Evolutionary conservation across 2,888 invertebrate species (phyloP).

Genomic region (Pyrocoelia pectoralis): DNA sequence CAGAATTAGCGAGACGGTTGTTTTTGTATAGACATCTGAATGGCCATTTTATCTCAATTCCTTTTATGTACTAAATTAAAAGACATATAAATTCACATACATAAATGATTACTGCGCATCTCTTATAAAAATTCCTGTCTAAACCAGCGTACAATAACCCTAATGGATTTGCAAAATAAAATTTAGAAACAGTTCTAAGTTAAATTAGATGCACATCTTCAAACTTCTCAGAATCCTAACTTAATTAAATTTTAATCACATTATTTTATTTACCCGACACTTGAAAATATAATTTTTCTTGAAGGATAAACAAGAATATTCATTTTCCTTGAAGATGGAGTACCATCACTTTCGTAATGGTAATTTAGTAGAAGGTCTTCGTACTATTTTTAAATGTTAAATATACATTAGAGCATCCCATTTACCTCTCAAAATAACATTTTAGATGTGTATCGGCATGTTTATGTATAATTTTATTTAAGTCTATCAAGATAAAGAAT

Average conservation of each 20-base stretch:
- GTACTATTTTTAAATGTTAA: constrained; percentile 1
- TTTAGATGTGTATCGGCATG: background rate
- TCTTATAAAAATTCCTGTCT: background rate
- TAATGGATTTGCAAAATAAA: background rate
- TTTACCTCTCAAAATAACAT: background rate
- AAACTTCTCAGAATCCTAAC: too few species aligned
- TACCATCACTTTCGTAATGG: background rate
- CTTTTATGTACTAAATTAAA: constrained; percentile 13
- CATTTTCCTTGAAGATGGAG: too few species aligned
- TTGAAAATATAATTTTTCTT: background rate
- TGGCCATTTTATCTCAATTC: constrained; percentile 15
- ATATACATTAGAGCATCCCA: background rate
- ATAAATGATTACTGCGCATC: background rate
- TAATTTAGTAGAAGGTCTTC: background rate
- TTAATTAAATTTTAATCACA: too few species aligned
- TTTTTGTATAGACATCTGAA: constrained; percentile 16
- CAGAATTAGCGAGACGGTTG: constrained; percentile 10
- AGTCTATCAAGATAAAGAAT: background rate
- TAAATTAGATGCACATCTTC: too few species aligned
- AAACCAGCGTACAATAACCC: background rate
- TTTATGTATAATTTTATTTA: constrained; percentile 1
- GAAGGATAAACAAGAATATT: background rate
- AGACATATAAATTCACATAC: constrained; percentile 5
- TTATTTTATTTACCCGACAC: too few species aligned
- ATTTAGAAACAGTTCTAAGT: background rate